Evolutionary conservation across 2,888 invertebrate genomes (phyloP).

Genomic region (Cerastoderma edule): DNA sequence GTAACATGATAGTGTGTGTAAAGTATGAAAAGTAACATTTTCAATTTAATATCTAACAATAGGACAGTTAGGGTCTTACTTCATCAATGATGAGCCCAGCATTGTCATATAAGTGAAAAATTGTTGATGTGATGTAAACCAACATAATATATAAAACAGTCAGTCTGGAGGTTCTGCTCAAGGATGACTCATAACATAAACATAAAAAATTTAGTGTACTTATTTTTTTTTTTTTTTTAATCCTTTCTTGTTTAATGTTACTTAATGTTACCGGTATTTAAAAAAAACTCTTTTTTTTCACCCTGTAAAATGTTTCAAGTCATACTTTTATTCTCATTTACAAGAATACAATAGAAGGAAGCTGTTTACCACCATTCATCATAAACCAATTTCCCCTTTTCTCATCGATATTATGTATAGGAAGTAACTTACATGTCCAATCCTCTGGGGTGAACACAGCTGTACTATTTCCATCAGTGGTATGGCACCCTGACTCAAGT

Average conservation of each 20-base stretch:
- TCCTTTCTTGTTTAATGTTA: neutral
- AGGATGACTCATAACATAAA: too few species aligned
- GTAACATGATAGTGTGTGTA: neutral
- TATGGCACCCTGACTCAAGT: constrained; percentile 63
- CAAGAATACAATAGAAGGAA: neutral
- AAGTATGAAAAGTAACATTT: neutral
- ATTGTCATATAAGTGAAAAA: neutral
- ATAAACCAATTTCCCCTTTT: neutral
- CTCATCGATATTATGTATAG: neutral
- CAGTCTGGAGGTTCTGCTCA: too few species aligned
- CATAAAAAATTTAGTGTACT: too few species aligned
- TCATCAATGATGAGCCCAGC: neutral
- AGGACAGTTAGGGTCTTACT: neutral
- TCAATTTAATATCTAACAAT: neutral
- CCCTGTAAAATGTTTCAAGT: neutral
- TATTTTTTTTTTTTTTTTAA: too few species aligned
- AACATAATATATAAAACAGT: too few species aligned
- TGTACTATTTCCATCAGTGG: constrained; percentile 27
- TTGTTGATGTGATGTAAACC: too few species aligned
- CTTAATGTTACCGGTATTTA: neutral
- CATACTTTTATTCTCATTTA: neutral
- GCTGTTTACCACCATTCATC: too few species aligned
- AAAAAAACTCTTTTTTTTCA: neutral
- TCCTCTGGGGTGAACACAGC: constrained; percentile 71
- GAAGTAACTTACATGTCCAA: constrained; percentile 73